phyloP scores from a whole-genome alignment of 2,888 invertebrate genomes.

The Ophion obscuratus region DNA sequence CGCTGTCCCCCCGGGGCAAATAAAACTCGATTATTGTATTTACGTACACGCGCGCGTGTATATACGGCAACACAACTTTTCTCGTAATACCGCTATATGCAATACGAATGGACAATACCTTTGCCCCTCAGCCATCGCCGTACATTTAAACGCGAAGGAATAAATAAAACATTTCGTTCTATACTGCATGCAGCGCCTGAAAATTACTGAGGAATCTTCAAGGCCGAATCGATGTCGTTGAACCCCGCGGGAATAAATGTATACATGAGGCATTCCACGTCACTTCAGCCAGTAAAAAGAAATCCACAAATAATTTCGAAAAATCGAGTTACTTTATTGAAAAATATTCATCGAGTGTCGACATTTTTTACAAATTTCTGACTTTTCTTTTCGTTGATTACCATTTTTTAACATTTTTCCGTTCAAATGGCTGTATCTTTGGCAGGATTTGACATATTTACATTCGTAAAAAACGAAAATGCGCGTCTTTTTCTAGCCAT shows the following conservation, averaged over 20 bases:
- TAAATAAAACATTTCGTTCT: slow-evolving; percentile 37
- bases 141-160: slow-evolving; percentile 11
- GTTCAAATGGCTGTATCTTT: too few relatives aligned
- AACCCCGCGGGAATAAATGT: slow-evolving; percentile 1
- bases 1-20: slow-evolving; percentile 30
- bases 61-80: slow-evolving; percentile 24
- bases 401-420: too few relatives aligned
- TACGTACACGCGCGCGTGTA: slow-evolving; percentile 43
- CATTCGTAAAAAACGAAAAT: too few relatives aligned
- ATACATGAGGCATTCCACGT: not conserved
- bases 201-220: slow-evolving; percentile 42
- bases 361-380: too few relatives aligned
- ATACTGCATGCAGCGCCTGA: slow-evolving; percentile 9
- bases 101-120: slow-evolving; percentile 12
- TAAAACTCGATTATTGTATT: slow-evolving; percentile 59
- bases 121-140: not conserved
- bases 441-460: too few relatives aligned
- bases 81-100: slow-evolving; percentile 39
- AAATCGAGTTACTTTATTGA: too few relatives aligned
- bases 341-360: too few relatives aligned
- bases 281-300: too few relatives aligned
- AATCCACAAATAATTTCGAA: too few relatives aligned
- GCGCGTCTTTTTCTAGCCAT: too few relatives aligned
- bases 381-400: too few relatives aligned
- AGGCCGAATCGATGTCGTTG: slow-evolving; percentile 45